phyloP scores from a whole-genome alignment of 2,797 vertebrate genomes.

The Mastacembelus armatus region DNA sequence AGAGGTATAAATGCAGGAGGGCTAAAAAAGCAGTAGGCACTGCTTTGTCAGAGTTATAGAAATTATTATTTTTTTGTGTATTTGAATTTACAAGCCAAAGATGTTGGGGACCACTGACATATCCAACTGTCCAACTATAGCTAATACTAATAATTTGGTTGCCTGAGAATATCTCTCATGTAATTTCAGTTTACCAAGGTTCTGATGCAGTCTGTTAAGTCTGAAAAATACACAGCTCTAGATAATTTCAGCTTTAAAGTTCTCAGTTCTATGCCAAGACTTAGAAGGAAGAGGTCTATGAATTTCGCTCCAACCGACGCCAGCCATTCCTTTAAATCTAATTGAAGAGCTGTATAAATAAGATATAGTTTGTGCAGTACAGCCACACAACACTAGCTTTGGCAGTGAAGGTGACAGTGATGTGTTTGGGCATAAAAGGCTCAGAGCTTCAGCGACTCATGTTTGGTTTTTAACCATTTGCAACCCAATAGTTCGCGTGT shows the following conservation, averaged over 20 bases:
- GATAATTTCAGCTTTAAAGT: slow-evolving; percentile 43
- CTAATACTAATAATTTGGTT: not conserved
- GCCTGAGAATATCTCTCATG: too few species aligned
- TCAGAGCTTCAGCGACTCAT: slow-evolving; percentile 34
- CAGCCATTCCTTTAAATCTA: slow-evolving; percentile 50
- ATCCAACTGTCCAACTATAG: not conserved
- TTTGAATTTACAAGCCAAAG: too few species aligned
- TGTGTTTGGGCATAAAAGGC: slow-evolving; percentile 50
- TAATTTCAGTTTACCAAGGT: too few species aligned
- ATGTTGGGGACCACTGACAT: too few species aligned
- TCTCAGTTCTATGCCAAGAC: slow-evolving; percentile 40
- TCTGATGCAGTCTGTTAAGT: slow-evolving; percentile 4
- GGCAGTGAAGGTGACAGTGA: slow-evolving; percentile 34
- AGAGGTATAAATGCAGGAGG: not conserved
- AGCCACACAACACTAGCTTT: slow-evolving; percentile 55
- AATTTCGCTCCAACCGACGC: slow-evolving; percentile 53
- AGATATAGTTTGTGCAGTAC: slow-evolving; percentile 55
- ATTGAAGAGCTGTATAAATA: slow-evolving; percentile 65
- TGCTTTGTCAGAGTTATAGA: not conserved
- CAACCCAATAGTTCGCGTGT: not conserved
- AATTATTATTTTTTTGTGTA: too few species aligned
- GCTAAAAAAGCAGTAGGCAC: too few species aligned
- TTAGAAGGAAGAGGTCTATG: slow-evolving; percentile 28
- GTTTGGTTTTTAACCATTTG: slow-evolving; percentile 19
- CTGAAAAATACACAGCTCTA: slow-evolving; percentile 35